Percentiles rank a stretch among this genome's conserved stretches.
phyloP scores from a whole-genome alignment of 2,888 invertebrate species.

The Alloscopus bannaensis region DNA sequence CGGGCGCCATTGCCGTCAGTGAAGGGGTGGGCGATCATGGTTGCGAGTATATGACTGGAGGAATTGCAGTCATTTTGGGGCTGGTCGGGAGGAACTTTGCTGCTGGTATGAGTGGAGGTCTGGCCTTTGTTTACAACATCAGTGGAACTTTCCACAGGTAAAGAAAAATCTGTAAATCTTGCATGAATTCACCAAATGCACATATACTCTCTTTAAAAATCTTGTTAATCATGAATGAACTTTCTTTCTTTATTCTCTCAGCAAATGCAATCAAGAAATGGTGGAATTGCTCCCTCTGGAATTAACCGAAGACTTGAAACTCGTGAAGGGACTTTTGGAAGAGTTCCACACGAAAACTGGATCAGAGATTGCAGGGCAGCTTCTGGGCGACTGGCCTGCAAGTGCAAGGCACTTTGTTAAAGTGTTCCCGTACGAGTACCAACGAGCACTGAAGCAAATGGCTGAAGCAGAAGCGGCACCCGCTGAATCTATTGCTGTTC shows the following conservation, averaged over 20 bases:
- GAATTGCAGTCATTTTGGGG: constrained; percentile 91
- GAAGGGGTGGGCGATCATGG: constrained; percentile 99
- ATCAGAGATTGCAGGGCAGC: constrained; percentile 87
- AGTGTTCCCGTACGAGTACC: constrained; percentile 85
- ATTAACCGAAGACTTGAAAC: constrained; percentile 84
- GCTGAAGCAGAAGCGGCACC: constrained; percentile 76
- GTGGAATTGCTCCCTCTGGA: constrained; percentile 93
- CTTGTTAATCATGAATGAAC: background rate
- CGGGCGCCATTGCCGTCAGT: constrained; percentile 95
- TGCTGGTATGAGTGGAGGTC: constrained; percentile 98
- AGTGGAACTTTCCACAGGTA: constrained; percentile 82
- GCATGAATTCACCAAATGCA: background rate
- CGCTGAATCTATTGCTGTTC: constrained; percentile 74
- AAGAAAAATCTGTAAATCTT: background rate
- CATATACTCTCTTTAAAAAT: background rate
- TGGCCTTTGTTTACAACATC: constrained; percentile 95
- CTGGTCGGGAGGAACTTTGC: constrained; percentile 98
- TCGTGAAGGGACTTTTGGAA: constrained; percentile 85
- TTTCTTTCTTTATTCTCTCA: constrained; percentile 75
- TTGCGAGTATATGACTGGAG: constrained; percentile 99
- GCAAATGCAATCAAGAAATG: constrained; percentile 95
- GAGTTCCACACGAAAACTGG: constrained; percentile 94
- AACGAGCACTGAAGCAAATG: constrained; percentile 87
- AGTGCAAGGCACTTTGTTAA: constrained; percentile 90
- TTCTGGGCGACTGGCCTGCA: constrained; percentile 88